Percentiles rank a stretch among this genome's conserved stretches.
Conservation (phyloP, 92 coral and sea anemone species). For the Zoanthus solanderi region DNA sequence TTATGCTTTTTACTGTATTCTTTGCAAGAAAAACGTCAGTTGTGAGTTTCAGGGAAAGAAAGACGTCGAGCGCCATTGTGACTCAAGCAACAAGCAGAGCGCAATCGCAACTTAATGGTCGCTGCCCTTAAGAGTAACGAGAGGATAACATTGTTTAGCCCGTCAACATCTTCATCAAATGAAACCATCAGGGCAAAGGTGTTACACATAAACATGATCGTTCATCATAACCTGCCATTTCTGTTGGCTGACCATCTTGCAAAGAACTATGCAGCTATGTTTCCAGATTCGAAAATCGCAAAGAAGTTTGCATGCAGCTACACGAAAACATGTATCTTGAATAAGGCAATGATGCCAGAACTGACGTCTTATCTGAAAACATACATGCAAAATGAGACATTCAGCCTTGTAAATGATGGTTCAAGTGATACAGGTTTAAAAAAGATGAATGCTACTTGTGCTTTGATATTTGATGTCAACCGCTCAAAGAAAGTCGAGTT, state of each 20-base stretch:
- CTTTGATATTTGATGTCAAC: slow-evolving; percentile 53
- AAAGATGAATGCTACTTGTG: slow-evolving; percentile 58
- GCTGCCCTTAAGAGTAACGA: slow-evolving; percentile 42
- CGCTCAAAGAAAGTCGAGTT: slow-evolving; percentile 43
- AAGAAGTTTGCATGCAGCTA: slow-evolving; percentile 54
- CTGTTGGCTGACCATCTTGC: slow-evolving; percentile 56
- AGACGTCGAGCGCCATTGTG: slow-evolving; percentile 51
- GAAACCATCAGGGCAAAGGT: slow-evolving; percentile 48
- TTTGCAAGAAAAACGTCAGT: slow-evolving; percentile 51
- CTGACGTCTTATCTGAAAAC: slow-evolving; percentile 50
- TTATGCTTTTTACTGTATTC: slow-evolving; percentile 58
- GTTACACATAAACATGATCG: slow-evolving; percentile 53
- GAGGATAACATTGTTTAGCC: slow-evolving; percentile 1
- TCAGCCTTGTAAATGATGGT: slow-evolving; percentile 56
- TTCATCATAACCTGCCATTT: slow-evolving; percentile 60
- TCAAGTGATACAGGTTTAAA: slow-evolving; percentile 51
- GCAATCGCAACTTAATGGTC: slow-evolving; percentile 53
- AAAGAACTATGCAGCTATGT: slow-evolving; percentile 48
- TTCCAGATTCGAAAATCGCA: slow-evolving; percentile 58
- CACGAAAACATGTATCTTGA: slow-evolving; percentile 55
- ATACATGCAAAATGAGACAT: slow-evolving; percentile 51
- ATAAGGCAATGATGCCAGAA: slow-evolving; percentile 50
- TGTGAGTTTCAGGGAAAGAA: slow-evolving; percentile 51
- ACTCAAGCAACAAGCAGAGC: slow-evolving; percentile 41
- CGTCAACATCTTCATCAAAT: slow-evolving; percentile 44